Evolutionary conservation across 2,888 invertebrate species (phyloP).

Genomic region (Lapara coniferarum): DNA sequence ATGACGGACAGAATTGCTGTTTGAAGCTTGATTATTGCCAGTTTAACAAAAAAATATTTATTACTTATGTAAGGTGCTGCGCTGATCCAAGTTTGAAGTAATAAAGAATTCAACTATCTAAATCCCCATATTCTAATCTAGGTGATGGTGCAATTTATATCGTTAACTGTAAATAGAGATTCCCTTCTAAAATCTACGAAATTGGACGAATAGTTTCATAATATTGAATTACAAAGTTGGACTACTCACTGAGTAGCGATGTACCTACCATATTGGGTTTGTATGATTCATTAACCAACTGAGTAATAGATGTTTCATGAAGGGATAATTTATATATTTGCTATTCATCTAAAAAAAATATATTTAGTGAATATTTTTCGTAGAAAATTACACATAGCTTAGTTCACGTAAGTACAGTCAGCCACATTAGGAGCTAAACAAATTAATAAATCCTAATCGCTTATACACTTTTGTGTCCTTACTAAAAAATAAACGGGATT

Average conservation of each 20-base stretch:
- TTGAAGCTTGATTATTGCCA: too few species aligned
- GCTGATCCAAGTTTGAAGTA: too few species aligned
- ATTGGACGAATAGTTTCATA: conserved; percentile 18
- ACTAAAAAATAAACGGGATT: too few species aligned
- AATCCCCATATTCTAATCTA: neutral
- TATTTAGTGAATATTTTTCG: neutral
- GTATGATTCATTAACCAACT: neutral
- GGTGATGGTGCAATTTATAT: neutral
- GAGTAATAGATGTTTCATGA: neutral
- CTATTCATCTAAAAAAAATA: neutral
- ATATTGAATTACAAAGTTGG: conserved; percentile 25
- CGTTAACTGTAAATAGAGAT: neutral
- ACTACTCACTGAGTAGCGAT: neutral
- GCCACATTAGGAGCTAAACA: too few species aligned
- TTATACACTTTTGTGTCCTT: too few species aligned
- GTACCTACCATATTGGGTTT: neutral
- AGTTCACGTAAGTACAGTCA: too few species aligned
- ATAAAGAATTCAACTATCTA: too few species aligned
- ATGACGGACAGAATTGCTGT: too few species aligned
- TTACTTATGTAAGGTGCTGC: too few species aligned
- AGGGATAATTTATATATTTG: neutral
- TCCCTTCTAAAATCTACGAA: conserved; percentile 14
- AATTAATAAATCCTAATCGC: too few species aligned
- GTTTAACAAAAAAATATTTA: too few species aligned
- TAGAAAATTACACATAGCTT: neutral